phyloP scores from a whole-genome alignment of 2,888 invertebrate species.

The Nemotelus nigrinus region DNA sequence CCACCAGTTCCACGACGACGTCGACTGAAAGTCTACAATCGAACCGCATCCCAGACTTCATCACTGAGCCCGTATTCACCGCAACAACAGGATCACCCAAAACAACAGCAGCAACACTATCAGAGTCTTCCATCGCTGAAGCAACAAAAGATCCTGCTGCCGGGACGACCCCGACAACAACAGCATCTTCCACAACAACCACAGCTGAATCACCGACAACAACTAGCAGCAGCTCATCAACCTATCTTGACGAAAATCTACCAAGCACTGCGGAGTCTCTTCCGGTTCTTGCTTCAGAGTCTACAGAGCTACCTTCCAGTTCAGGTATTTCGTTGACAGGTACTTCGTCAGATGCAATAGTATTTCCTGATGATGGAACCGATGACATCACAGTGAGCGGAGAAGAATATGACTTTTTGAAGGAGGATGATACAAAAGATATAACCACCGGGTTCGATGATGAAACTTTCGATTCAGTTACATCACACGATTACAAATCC shows the following conservation, averaged over 20 bases:
- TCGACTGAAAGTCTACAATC: background rate
- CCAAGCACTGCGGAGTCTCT: conserved; percentile 1
- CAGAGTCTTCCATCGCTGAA: too few species aligned
- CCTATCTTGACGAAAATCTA: background rate
- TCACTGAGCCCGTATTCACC: background rate
- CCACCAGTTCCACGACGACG: conserved; percentile 35
- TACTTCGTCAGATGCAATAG: background rate
- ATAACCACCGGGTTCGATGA: conserved; percentile 22
- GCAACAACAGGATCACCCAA: background rate
- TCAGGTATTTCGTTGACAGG: conserved; percentile 7
- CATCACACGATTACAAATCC: conserved; percentile 35
- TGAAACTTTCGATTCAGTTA: conserved; percentile 44
- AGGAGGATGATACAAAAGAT: conserved; percentile 20
- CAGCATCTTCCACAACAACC: conserved; percentile 9
- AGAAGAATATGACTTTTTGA: background rate
- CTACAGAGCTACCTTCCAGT: conserved; percentile 8
- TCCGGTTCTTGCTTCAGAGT: background rate
- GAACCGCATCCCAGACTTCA: conserved; percentile 19
- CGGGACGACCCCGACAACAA: background rate
- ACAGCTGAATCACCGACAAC: background rate
- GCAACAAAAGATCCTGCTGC: too few species aligned
- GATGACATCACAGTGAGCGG: too few species aligned
- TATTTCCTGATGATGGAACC: background rate
- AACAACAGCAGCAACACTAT: background rate
- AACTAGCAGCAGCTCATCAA: background rate